Conservation (phyloP, 1,140 invertebrate species). For the Lasioglossum albipes region DNA sequence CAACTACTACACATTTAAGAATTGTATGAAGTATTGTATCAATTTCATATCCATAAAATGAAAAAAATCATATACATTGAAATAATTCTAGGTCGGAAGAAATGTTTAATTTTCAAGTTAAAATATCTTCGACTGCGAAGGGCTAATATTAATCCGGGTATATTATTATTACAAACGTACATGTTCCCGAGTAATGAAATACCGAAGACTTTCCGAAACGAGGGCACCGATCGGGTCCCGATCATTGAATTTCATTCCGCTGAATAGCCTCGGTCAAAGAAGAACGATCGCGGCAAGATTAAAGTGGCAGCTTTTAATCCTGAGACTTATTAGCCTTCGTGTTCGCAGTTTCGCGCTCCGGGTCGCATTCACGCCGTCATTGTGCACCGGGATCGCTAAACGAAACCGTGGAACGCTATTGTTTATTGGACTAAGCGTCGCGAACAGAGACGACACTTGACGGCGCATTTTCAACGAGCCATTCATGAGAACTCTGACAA, state of each 20-base stretch:
- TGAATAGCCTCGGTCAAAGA: not conserved
- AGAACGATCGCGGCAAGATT: not conserved
- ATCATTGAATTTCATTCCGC: not conserved
- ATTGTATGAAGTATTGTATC: too few species aligned
- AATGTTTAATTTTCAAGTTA: too few species aligned
- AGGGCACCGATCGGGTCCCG: not conserved
- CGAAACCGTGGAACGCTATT: not conserved
- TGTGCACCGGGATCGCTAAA: not conserved
- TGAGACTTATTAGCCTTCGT: constrained; percentile 4
- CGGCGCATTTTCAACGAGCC: too few species aligned
- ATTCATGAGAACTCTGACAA: too few species aligned
- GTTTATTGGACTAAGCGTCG: too few species aligned
- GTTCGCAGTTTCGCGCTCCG: not conserved
- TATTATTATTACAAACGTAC: not conserved
- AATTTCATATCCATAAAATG: too few species aligned
- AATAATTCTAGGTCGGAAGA: too few species aligned
- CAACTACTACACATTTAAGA: too few species aligned
- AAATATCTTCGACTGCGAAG: too few species aligned
- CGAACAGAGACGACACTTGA: too few species aligned
- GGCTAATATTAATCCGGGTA: not conserved
- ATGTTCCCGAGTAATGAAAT: not conserved
- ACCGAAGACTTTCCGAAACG: not conserved
- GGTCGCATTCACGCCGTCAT: not conserved
- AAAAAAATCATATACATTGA: too few species aligned
- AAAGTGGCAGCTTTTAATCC: not conserved